Percentiles rank a stretch among this genome's conserved stretches.
phyloP scores from a whole-genome alignment of 2,888 invertebrate species.

The Sesia bembeciformis region DNA sequence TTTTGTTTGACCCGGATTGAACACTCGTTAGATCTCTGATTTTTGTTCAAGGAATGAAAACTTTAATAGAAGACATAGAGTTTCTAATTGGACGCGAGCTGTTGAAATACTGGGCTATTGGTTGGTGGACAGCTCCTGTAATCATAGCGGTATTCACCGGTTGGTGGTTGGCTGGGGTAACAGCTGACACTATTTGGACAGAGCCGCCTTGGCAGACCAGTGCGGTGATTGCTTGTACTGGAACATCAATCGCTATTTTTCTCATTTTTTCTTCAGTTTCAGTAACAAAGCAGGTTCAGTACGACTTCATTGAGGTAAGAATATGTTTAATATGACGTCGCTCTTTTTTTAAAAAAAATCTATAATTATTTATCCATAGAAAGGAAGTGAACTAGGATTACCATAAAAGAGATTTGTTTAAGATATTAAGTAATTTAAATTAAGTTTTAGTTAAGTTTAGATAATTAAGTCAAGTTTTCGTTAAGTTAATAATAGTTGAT shows the following conservation, averaged over 20 bases:
- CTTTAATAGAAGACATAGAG: slow-evolving; percentile 45
- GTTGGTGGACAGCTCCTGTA: slow-evolving; percentile 40
- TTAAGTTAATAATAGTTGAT: no score
- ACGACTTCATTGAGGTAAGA: slow-evolving; percentile 26
- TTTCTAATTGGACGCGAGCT: slow-evolving; percentile 38
- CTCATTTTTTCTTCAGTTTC: slow-evolving; percentile 24
- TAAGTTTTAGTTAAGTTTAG: no score
- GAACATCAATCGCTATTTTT: slow-evolving; percentile 1
- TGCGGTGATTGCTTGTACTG: slow-evolving; percentile 14
- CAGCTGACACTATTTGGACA: slow-evolving; percentile 21
- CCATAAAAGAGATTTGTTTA: no score
- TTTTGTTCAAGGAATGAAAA: slow-evolving; percentile 39
- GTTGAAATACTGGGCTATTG: slow-evolving; percentile 35
- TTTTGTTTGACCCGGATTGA: no score
- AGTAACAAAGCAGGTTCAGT: slow-evolving; percentile 48
- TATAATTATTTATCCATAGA: no score
- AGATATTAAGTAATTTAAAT: no score
- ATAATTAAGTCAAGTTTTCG: no score
- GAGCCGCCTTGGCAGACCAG: slow-evolving; percentile 27
- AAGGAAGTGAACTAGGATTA: no score
- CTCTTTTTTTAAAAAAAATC: no score
- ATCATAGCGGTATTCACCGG: slow-evolving; percentile 22
- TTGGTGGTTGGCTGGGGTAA: slow-evolving; percentile 38
- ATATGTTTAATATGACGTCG: background rate
- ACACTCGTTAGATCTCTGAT: no score